These are phyloP conservation scores for Caenorhabditis inopinata DNA, from an alignment of 1,140 invertebrate genomes.

Conservation along the genomic window DNA sequence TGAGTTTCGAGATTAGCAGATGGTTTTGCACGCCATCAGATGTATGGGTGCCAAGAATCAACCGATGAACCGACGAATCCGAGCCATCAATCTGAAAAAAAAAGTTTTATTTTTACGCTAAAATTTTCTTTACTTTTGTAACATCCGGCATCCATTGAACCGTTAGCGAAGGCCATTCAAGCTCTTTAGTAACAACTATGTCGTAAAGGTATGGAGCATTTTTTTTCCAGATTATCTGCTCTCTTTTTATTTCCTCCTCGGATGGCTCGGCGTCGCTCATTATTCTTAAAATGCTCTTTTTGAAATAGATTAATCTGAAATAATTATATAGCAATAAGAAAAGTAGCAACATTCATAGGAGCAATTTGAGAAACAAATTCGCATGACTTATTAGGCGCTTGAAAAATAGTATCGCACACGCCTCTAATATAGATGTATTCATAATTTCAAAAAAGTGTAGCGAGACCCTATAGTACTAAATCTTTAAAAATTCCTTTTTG, in stretches of 20 bases:
- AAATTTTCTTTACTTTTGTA: neutral
- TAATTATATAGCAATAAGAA: neutral
- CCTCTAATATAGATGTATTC: no score
- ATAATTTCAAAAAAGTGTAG: no score
- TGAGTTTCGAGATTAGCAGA: neutral
- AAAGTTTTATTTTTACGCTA: neutral
- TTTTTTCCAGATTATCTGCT: neutral
- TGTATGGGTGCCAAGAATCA: neutral
- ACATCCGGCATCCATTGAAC: constrained; percentile 16
- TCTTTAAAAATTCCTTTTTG: no score
- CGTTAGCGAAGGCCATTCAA: neutral
- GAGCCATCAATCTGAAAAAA: neutral
- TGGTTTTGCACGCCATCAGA: neutral
- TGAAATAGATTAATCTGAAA: neutral
- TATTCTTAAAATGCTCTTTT: neutral
- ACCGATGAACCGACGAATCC: neutral
- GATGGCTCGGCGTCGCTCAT: neutral
- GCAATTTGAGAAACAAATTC: no score
- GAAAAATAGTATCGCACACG: no score
- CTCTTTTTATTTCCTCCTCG: neutral
- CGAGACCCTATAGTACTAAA: no score
- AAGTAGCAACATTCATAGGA: neutral
- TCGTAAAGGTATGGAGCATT: constrained; percentile 1
- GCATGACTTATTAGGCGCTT: no score
- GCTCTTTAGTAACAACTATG: neutral